Evolutionary conservation across 2,888 invertebrate genomes (phyloP).

Genomic region (Ptychoptera contaminata): DNA sequence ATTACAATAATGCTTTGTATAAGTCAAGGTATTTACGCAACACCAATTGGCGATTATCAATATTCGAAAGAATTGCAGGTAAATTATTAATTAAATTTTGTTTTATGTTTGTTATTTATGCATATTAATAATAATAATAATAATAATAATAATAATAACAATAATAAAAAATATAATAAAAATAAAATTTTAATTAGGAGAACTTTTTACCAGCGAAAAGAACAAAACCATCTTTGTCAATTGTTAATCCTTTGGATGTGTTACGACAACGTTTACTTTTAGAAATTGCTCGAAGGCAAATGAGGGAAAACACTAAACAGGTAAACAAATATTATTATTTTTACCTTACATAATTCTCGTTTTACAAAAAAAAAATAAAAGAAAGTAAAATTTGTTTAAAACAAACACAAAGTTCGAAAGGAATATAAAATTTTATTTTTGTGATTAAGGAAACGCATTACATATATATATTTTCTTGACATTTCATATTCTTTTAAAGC

Average conservation of each 20-base stretch:
- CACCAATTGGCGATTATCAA: slow-evolving; percentile 24
- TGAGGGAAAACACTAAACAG: slow-evolving; percentile 55
- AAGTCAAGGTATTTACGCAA: slow-evolving; percentile 26
- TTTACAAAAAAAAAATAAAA: too few relatives aligned
- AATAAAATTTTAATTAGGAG: slow-evolving; percentile 17
- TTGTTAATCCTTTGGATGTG: slow-evolving; percentile 77
- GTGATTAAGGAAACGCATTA: too few relatives aligned
- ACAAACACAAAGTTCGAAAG: not conserved
- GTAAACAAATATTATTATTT: slow-evolving; percentile 23
- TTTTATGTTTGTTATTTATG: too few relatives aligned
- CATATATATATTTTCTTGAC: too few relatives aligned
- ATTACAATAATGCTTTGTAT: slow-evolving; percentile 26
- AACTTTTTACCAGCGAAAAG: slow-evolving; percentile 38
- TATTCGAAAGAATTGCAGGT: slow-evolving; percentile 26
- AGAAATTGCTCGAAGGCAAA: slow-evolving; percentile 70
- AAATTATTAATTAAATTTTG: slow-evolving; percentile 11
- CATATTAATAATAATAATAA: too few relatives aligned
- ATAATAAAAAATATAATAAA: too few relatives aligned
- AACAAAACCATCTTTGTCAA: slow-evolving; percentile 60
- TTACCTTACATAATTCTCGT: not conserved
- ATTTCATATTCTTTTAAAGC: too few relatives aligned
- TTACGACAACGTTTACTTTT: slow-evolving; percentile 63
- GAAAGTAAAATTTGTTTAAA: too few relatives aligned
- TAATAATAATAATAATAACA: too few relatives aligned
- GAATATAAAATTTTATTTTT: too few relatives aligned